Evolutionary conservation across 1,140 invertebrate genomes (phyloP).

Genomic region (Pemphigus obesinymphae): DNA sequence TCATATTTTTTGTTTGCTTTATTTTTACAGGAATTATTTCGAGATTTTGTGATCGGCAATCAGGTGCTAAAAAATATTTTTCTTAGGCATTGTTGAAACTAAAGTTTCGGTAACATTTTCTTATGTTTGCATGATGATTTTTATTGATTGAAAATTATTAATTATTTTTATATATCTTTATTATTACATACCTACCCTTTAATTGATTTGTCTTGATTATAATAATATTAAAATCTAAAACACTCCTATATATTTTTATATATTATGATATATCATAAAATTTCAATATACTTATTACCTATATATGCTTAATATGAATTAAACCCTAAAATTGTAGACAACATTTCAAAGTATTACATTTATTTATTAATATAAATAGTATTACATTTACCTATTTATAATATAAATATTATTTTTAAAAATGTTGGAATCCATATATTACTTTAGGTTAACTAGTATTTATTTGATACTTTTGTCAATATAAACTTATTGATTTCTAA

Average conservation of each 20-base stretch:
- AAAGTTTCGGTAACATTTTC: constrained; percentile 10
- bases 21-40: constrained; percentile 41
- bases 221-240: not conserved
- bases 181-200: not conserved
- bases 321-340: not conserved
- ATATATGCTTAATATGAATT: not conserved
- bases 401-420: too few relatives aligned
- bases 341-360: not conserved
- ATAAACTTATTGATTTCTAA: not conserved
- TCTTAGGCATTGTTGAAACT: constrained; percentile 14
- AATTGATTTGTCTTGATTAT: not conserved
- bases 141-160: not conserved
- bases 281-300: too few relatives aligned
- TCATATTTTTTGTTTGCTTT: constrained; percentile 28
- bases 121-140: constrained; percentile 19
- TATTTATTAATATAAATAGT: too few relatives aligned
- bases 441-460: too few relatives aligned
- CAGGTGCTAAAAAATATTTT: constrained; percentile 36
- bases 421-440: too few relatives aligned
- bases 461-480: not conserved
- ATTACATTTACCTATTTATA: too few relatives aligned
- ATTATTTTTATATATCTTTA: not conserved
- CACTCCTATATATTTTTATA: not conserved
- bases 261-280: not conserved
- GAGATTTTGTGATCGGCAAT: constrained; percentile 36